A percentile compares a stretch with the other conserved stretches of the same genome.
Evolutionary conservation across 2,113 vertebrate species (phyloP).

Genomic region (Varanus komodoensis): DNA sequence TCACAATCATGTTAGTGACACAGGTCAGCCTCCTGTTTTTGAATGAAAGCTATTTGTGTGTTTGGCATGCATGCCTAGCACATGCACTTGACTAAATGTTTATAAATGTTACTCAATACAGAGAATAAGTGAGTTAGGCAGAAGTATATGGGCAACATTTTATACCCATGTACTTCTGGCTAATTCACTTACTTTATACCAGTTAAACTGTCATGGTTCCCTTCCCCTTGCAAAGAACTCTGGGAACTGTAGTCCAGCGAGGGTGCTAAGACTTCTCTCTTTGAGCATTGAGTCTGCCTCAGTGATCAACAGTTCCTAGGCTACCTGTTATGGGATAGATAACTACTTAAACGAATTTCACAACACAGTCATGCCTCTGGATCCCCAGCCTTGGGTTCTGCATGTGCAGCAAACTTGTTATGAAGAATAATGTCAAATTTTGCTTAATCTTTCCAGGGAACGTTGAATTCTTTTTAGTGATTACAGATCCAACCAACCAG

Average conservation of each 20-base stretch:
- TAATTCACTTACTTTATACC: too few species aligned
- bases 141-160: background rate
- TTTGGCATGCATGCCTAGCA: background rate
- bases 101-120: background rate
- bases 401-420: constrained; percentile 13
- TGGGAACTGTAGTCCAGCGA: background rate
- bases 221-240: background rate
- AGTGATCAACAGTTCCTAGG: background rate
- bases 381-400: constrained; percentile 35
- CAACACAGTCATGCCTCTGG: background rate
- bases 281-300: too few species aligned
- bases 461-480: constrained; percentile 22
- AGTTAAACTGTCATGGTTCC: background rate
- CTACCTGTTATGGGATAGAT: too few species aligned
- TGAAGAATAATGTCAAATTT: constrained; percentile 29
- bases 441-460: constrained; percentile 3
- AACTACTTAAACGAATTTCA: too few species aligned
- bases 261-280: background rate
- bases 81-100: background rate
- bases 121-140: background rate
- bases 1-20: background rate
- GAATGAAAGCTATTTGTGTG: background rate
- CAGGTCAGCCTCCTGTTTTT: background rate
- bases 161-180: too few species aligned
- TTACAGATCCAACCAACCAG: constrained; percentile 47